Conservation (phyloP, 2,888 invertebrate species). For the Stenodera caucasica region DNA sequence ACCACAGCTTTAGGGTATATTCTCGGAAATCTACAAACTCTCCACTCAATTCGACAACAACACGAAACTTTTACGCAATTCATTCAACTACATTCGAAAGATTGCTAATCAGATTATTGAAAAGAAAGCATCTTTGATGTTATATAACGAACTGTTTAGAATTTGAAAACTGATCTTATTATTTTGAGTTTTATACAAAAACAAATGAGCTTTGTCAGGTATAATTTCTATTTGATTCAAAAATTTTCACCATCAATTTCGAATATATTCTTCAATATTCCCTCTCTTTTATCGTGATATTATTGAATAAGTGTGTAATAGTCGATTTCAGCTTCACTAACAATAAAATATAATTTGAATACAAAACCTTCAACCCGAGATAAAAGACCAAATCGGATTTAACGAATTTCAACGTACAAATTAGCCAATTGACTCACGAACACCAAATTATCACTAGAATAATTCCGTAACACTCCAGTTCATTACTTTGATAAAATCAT, state of each 20-base stretch:
- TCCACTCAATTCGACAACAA: not conserved
- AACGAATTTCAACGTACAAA: not conserved
- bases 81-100: not conserved
- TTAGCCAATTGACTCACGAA: not conserved
- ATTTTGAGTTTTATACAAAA: too few relatives aligned
- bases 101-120: not conserved
- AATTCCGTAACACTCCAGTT: conserved; percentile 18
- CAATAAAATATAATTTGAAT: not conserved
- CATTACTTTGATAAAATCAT: conserved; percentile 34
- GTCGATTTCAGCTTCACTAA: not conserved
- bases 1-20: not conserved
- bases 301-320: too few relatives aligned
- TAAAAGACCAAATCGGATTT: not conserved
- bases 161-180: too few relatives aligned
- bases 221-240: too few relatives aligned
- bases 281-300: too few relatives aligned
- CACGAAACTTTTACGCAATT: not conserved
- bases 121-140: not conserved
- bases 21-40: not conserved
- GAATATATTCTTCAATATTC: too few relatives aligned
- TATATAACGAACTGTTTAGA: too few relatives aligned
- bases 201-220: too few relatives aligned
- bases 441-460: not conserved
- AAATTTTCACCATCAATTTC: too few relatives aligned
- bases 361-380: not conserved